Evolutionary conservation across 2,797 vertebrate species (phyloP), one percentile per base, ranked within the genome.

Genomic region (Falco columbarius): DNA sequence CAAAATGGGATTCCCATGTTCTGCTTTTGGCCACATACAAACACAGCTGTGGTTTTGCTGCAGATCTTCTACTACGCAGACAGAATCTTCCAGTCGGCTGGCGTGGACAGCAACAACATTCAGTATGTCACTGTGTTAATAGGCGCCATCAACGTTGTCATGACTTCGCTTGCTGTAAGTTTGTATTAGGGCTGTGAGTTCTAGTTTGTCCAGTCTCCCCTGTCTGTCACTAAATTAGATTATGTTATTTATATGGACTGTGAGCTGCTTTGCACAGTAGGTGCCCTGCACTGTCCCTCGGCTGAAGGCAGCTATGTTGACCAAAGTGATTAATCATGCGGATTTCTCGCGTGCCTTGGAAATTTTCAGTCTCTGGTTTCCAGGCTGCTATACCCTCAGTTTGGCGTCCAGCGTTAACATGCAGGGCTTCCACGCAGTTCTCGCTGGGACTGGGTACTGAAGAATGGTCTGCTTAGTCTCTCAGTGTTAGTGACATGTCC

Each of bases 11-110:
- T 58, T n/a, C 5, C 26, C n/a, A 3, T 2, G 10, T 14, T 47
- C 20, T 56, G 27, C 44, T 54, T 36, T 11, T 7, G 61, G n/a
- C 51, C 56, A 6, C 0, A 2, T 1, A 1, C 3, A 12, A 44
- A 67, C 58, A 5, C 5, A 30, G 71, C 58, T 93, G 3, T 66
- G 38, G 40, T 51, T 63, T 34, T 62, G 61, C 86, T 88, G 81
- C 97, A 99, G 99, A 98, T 99, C 77, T 99, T 99, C 97, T 99
- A 99, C 98, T 99, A 99, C 0, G 99, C 99, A 5, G 98, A 99
- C 91, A 97, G 93, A 52, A 99, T 99, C 95, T 99, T 99, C 26
- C 16, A 55, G 73, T 96, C 95, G 0, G 99, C 99, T 2, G 99
- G 99, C 3, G 99, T 99, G 67, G 58, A 77, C 1, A 19, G 29